Percentiles rank a stretch among this genome's conserved stretches.
phyloP scores from a whole-genome alignment of 2,888 invertebrate species.

The Melipona beecheii region DNA sequence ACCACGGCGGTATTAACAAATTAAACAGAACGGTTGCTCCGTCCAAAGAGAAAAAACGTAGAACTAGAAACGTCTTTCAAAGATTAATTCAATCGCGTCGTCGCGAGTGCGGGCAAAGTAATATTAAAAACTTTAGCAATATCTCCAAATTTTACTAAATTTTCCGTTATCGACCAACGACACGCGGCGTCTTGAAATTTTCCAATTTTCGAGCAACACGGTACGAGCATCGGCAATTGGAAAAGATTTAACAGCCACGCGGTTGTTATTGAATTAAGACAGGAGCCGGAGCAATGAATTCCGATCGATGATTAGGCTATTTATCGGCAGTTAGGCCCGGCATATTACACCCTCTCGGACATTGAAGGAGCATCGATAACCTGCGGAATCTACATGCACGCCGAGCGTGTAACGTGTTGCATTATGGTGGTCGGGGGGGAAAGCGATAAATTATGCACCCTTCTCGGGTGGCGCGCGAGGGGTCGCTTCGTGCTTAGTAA shows the following conservation, averaged over 20 bases:
- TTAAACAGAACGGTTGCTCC: neutral
- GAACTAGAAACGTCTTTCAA: neutral
- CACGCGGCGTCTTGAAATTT: too few species aligned
- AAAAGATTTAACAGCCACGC: conserved; percentile 16
- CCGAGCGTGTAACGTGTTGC: conserved; percentile 74
- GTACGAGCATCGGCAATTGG: too few species aligned
- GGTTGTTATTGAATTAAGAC: conserved; percentile 49
- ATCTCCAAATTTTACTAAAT: too few species aligned
- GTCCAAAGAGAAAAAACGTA: neutral
- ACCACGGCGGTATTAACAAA: neutral
- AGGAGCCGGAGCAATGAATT: conserved; percentile 63
- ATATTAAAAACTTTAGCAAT: too few species aligned
- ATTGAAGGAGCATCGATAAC: conserved; percentile 72
- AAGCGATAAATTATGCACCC: conserved; percentile 84
- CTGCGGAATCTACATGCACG: conserved; percentile 75
- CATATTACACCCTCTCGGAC: conserved; percentile 58
- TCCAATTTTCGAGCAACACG: too few species aligned
- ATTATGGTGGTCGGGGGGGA: conserved; percentile 71
- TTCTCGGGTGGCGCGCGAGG: conserved; percentile 61
- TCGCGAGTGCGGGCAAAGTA: too few species aligned
- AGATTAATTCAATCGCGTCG: too few species aligned
- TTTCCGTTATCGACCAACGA: too few species aligned
- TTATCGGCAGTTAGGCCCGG: conserved; percentile 70
- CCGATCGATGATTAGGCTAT: conserved; percentile 69
- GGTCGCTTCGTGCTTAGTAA: conserved; percentile 59